These are phyloP conservation scores for Vidua macroura DNA, from an alignment of 2,113 vertebrate species.

Conservation along the genomic window DNA sequence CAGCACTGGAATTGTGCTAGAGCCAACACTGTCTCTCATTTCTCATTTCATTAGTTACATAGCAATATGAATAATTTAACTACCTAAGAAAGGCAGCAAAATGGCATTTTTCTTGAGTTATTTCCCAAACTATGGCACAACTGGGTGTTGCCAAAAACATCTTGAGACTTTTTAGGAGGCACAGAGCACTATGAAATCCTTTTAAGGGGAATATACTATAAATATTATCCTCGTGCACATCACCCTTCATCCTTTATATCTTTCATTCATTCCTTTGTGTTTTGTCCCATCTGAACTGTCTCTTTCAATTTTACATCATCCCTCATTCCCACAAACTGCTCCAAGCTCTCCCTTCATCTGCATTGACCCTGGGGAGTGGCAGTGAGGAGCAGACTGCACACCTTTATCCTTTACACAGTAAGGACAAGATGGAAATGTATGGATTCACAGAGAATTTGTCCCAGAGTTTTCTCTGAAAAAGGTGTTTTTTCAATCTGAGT, in stretches of 20 bases:
- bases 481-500: background rate
- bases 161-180: background rate
- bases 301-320: background rate
- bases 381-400: background rate
- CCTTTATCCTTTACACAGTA: background rate
- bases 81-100: background rate
- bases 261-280: background rate
- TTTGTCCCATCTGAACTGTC: background rate
- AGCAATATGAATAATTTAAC: background rate
- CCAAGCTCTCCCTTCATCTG: background rate
- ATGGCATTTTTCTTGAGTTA: background rate
- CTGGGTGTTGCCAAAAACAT: background rate
- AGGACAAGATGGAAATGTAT: background rate
- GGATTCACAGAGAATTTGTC: background rate
- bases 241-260: background rate
- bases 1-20: background rate
- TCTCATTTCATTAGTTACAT: background rate
- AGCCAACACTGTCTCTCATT: background rate
- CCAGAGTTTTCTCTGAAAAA: background rate
- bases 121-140: background rate
- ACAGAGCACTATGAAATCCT: background rate
- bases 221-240: background rate
- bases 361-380: background rate
- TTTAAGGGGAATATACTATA: background rate
- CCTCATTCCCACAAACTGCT: background rate